Evolutionary conservation across 2,888 invertebrate species (phyloP), one percentile per base, ranked within the genome.

Genomic region (Papilio protenor): DNA sequence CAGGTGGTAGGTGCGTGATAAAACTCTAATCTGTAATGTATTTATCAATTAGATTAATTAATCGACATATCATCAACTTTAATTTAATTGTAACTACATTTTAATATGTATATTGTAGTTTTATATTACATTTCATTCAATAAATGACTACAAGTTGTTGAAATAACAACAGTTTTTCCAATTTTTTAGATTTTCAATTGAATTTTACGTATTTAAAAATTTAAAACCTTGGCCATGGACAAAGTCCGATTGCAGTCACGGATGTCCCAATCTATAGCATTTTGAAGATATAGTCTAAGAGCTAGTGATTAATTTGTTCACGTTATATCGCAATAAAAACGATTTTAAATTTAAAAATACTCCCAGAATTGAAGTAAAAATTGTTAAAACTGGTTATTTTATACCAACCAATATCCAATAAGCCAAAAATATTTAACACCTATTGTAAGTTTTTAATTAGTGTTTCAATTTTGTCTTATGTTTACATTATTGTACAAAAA

Each of bases 1-100:
- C 45, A 47, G 23, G 18, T 11, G 10, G 47, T 61, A 76, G 71
- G 61, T 76, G 76, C 49, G 27, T 16, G 76, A 76, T 76, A 79
- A 23, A 40, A 55, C 49, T n/a, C 2, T 57, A 74, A 76, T 71
- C 73, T 55, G 71, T 47, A 52, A 69, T 69, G 21, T 69, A 45
- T n/a, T 45, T 76, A 70, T 71, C 64, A 21, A 27, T 18, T 2
- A 27, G 52, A 72, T 76, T 76, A 72, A 76, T 71, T 49, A 49
- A 61, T 72, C 55, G 23, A 11, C 47, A 23, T 61, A 47, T 47
- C 61, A 23, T n/a, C 18, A 23, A 73, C 40, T 57, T 59, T 59
- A 45, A 73, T 59, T 33, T 12, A 21, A 59, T 21, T 14, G 40
- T 45, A 21, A 55, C n/a, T 18, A 64, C 18, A 64, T n/a, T 66